Percentiles rank a stretch among this genome's conserved stretches.
phyloP scores from a whole-genome alignment of 2,888 invertebrate species.

The Coronaproctus castanopsis region DNA sequence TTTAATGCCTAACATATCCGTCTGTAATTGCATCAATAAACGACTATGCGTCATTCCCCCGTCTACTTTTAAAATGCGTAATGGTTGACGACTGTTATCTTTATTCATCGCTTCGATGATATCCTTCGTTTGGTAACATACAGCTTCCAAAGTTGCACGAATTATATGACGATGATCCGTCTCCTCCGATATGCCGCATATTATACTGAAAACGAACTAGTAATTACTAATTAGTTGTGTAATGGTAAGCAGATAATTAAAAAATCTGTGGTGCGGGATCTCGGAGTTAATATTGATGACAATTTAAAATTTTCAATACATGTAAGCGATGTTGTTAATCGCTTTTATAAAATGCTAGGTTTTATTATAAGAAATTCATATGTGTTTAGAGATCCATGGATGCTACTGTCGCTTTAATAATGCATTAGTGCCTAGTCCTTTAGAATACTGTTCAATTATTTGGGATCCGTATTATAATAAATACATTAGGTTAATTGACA shows the following conservation, averaged over 20 bases:
- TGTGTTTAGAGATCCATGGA: too few species aligned
- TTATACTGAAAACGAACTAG: conserved; percentile 38
- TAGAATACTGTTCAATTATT: too few species aligned
- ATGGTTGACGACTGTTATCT: conserved; percentile 67
- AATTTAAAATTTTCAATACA: too few species aligned
- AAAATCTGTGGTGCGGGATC: too few species aligned
- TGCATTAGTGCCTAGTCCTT: too few species aligned
- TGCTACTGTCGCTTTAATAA: too few species aligned
- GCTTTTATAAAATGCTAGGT: too few species aligned
- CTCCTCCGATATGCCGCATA: conserved; percentile 83
- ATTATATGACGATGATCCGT: conserved; percentile 84
- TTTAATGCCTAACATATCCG: conserved; percentile 77
- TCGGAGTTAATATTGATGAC: too few species aligned
- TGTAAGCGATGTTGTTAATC: too few species aligned
- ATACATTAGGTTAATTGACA: too few species aligned
- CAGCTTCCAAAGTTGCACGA: conserved; percentile 80
- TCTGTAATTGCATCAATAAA: conserved; percentile 85
- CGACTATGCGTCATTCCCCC: conserved; percentile 81
- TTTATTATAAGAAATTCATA: too few species aligned
- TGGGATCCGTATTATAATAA: too few species aligned
- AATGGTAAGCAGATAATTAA: not conserved
- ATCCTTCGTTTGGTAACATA: conserved; percentile 90
- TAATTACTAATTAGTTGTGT: not conserved
- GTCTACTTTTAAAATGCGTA: conserved; percentile 72
- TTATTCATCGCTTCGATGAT: conserved; percentile 84